A percentile compares a stretch with the other conserved stretches of the same genome.
phyloP scores from a whole-genome alignment of 2,797 vertebrate genomes.

The Falco cherrug region DNA sequence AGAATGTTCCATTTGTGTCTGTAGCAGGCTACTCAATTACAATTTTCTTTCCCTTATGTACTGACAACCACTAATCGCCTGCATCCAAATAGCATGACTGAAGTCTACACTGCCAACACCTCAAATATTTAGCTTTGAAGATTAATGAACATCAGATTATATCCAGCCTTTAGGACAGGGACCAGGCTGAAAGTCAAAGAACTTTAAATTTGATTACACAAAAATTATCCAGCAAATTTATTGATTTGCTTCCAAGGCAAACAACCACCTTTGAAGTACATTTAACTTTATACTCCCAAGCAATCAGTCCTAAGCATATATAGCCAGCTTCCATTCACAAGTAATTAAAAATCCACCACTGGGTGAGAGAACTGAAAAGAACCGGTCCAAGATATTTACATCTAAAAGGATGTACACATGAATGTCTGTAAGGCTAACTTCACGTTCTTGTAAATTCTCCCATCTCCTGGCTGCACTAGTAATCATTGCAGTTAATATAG shows the following conservation, averaged over 20 bases:
- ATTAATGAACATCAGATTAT: conserved; percentile 41
- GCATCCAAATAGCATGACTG: conserved; percentile 7
- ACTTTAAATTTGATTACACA: conserved; percentile 61
- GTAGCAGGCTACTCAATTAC: background rate
- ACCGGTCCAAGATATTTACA: background rate
- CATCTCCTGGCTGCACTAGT: background rate
- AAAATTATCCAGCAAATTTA: conserved; percentile 31
- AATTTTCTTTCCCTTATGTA: background rate
- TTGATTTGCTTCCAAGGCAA: conserved; percentile 54
- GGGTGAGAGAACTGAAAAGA: background rate
- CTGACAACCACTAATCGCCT: background rate
- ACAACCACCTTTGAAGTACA: conserved; percentile 34
- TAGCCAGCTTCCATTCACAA: background rate
- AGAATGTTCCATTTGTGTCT: background rate
- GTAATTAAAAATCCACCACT: background rate
- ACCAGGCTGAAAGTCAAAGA: conserved; percentile 49
- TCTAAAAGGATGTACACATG: background rate
- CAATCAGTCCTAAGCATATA: conserved; percentile 24
- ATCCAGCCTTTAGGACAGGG: conserved; percentile 55
- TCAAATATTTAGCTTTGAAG: conserved; percentile 56
- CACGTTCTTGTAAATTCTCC: background rate
- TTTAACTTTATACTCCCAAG: conserved; percentile 40
- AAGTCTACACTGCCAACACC: background rate
- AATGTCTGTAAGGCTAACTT: background rate
- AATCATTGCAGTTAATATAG: background rate